phyloP scores from a whole-genome alignment of 1,140 invertebrate species.

The Sminthurides bifidus region DNA sequence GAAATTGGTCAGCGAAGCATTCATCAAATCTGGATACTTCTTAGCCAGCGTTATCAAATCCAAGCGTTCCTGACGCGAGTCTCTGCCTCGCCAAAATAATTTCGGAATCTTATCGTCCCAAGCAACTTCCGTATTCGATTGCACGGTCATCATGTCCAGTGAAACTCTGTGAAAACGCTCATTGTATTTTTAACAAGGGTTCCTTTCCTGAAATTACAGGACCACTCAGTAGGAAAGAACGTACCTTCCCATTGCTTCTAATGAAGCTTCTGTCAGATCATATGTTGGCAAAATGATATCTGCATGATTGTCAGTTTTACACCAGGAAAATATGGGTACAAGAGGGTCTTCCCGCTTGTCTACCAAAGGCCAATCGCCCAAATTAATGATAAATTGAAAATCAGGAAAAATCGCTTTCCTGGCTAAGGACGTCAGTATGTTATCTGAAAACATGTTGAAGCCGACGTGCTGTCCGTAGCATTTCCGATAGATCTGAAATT shows the following conservation, averaged over 20 bases:
- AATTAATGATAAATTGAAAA: slow-evolving; percentile 80
- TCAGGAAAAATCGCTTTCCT: slow-evolving; percentile 76
- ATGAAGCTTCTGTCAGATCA: slow-evolving; percentile 79
- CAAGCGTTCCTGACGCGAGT: slow-evolving; percentile 70
- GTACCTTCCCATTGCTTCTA: slow-evolving; percentile 51
- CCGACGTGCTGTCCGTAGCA: slow-evolving; percentile 91
- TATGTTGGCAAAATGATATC: slow-evolving; percentile 94
- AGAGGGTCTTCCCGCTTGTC: slow-evolving; percentile 40
- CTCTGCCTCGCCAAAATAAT: slow-evolving; percentile 84
- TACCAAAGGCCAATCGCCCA: slow-evolving; percentile 88
- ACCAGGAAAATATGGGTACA: slow-evolving; percentile 93
- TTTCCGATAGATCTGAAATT: slow-evolving; percentile 58
- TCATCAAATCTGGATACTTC: slow-evolving; percentile 66
- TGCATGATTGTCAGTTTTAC: slow-evolving; percentile 57
- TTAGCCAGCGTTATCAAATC: slow-evolving; percentile 67
- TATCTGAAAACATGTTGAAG: slow-evolving; percentile 91
- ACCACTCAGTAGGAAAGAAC: neutral
- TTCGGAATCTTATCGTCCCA: slow-evolving; percentile 66
- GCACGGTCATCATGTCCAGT: slow-evolving; percentile 78
- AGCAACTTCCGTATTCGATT: slow-evolving; percentile 55
- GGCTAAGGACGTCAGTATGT: slow-evolving; percentile 66
- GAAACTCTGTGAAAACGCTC: slow-evolving; percentile 50
- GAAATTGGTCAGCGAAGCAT: slow-evolving; percentile 88
- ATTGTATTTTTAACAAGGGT: neutral
- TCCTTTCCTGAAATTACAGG: neutral